Percentiles rank a stretch among this genome's conserved stretches.
These are phyloP conservation scores for Anoplopoma fimbria DNA, from an alignment of 2,113 vertebrate genomes.

Conservation along the genomic window DNA sequence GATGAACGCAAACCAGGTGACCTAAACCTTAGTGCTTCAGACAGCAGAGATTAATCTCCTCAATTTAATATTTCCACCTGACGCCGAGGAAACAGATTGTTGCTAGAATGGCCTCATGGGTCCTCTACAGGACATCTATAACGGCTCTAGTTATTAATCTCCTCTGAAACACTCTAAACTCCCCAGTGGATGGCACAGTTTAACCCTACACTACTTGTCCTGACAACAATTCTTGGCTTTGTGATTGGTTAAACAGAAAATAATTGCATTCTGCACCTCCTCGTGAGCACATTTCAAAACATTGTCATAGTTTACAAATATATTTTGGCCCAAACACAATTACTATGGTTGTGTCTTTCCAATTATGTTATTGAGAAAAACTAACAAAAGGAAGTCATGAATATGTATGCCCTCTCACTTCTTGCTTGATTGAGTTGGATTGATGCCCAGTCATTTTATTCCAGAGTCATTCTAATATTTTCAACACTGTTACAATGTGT, in stretches of 20 bases:
- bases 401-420: conserved; percentile 56
- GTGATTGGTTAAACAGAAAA: conserved; percentile 35
- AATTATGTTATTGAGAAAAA: conserved; percentile 34
- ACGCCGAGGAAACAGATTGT: conserved; percentile 76
- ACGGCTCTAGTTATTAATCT: conserved; percentile 73
- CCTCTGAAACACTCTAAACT: conserved; percentile 65
- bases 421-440: conserved; percentile 69
- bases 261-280: conserved; percentile 14
- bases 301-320: conserved; percentile 42
- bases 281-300: conserved; percentile 54
- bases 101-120: conserved; percentile 67
- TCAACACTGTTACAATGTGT: neutral
- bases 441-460: conserved; percentile 42
- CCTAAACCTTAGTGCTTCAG: conserved; percentile 47
- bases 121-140: conserved; percentile 69
- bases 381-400: conserved; percentile 56
- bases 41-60: conserved; percentile 75
- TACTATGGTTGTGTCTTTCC: conserved; percentile 34
- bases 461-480: conserved; percentile 29
- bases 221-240: conserved; percentile 36
- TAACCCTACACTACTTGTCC: conserved; percentile 39
- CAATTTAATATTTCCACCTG: conserved; percentile 73
- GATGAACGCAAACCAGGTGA: conserved; percentile 16
- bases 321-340: conserved; percentile 51
- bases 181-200: conserved; percentile 52